Evolutionary conservation across 2,113 vertebrate species (phyloP), one percentile per base, ranked within the genome.

Genomic region (Labeo rohita): DNA sequence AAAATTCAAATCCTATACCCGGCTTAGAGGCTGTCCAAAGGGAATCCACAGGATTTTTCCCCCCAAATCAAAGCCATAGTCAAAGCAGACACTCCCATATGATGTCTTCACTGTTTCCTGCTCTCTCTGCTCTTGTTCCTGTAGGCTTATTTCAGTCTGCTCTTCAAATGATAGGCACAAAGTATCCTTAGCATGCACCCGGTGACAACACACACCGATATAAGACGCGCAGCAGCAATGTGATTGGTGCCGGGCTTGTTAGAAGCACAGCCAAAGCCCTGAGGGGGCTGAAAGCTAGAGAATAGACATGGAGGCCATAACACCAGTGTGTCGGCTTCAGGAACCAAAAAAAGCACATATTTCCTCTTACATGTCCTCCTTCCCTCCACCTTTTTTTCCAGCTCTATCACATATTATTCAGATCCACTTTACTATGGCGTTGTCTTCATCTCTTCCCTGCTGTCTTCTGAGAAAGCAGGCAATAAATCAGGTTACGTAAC

Each of bases 251-350:
- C 28, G 63, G 61, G 66, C 65, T 89, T 84, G 80, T 89, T 88
- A 86, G 88, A 89, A 76, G 84, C 70, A 75, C 23, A 84, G 85
- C 81, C 88, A 89, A 89, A 68, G 47, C 85, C 87, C 83, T 0
- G 50, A 70, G 83, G 85, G 85, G 77, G 39, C 49, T 6, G 12
- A 88, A 84, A 12, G 15, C 74, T 73, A 59, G 70, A 81, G 65
- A 84, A 84, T 39, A 56, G 75, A 59, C 59, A 86, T 6, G 34
- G 61, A 23, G 73, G 85, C 75, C 72, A 78, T 88, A 84, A 52
- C 87, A 86, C 63, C 23, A 6, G 34, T 23, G 56, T 2, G 47
- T 59, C 75, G 28, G 77, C 52, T 80, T 36, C 68, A 43, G 65
- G 36, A 85, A 65, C 59, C 23, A 66, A 76, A 85, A 74, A 85